These are phyloP conservation scores for Machimus rusticus DNA, from an alignment of 2,888 invertebrate genomes.

Conservation along the genomic window DNA sequence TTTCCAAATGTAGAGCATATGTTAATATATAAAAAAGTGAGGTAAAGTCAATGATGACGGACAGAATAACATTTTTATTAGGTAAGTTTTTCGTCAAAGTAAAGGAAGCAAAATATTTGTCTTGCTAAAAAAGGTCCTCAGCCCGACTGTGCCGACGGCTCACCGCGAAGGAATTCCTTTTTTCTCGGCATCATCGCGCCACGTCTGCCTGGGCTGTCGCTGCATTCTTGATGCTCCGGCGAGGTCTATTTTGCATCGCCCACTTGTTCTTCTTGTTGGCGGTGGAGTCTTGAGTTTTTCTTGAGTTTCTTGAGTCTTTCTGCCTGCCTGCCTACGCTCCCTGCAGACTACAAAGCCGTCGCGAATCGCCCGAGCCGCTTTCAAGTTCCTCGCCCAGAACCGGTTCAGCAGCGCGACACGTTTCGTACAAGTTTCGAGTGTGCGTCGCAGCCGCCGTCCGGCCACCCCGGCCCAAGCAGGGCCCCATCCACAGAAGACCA, in stretches of 20 bases:
- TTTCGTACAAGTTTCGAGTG: slow-evolving; percentile 31
- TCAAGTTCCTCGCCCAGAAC: slow-evolving; percentile 29
- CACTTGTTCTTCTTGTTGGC: slow-evolving; percentile 22
- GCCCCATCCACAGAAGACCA: neutral
- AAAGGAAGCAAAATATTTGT: neutral
- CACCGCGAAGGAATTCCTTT: slow-evolving; percentile 15
- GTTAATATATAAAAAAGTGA: too few relatives aligned
- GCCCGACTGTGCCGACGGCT: neutral
- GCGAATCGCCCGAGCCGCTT: slow-evolving; percentile 14
- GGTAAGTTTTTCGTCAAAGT: neutral
- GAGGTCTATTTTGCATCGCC: slow-evolving; percentile 24
- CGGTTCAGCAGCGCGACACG: slow-evolving; percentile 22
- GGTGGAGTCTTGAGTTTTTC: neutral
- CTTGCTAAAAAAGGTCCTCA: neutral
- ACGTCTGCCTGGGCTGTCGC: neutral
- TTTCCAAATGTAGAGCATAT: too few relatives aligned
- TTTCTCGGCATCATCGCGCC: neutral
- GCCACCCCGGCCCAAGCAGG: neutral
- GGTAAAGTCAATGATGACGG: too few relatives aligned
- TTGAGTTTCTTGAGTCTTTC: neutral
- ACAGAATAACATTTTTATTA: too few relatives aligned
- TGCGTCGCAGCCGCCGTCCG: neutral
- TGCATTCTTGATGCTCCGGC: neutral
- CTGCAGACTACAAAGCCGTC: neutral
- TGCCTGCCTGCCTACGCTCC: slow-evolving; percentile 5